phyloP scores from a whole-genome alignment of 2,113 vertebrate genomes.

The Columba janthina region DNA sequence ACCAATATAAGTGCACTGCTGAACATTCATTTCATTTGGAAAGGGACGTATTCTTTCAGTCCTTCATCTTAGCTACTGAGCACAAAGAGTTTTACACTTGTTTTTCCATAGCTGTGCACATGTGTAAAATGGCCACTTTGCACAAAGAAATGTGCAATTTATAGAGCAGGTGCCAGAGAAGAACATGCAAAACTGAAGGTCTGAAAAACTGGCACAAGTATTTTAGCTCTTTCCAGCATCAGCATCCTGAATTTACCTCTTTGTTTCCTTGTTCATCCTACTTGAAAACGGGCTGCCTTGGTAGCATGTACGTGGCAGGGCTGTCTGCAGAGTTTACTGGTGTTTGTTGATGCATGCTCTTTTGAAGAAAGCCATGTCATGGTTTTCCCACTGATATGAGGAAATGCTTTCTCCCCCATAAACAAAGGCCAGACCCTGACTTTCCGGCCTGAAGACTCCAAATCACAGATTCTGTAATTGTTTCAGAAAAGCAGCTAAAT shows the following conservation, averaged over 20 bases:
- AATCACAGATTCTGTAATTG: neutral
- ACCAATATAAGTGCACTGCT: constrained; percentile 34
- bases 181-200: neutral
- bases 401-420: neutral
- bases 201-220: neutral
- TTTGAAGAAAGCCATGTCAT: neutral
- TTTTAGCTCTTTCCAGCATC: neutral
- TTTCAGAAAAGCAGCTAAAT: neutral
- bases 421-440: neutral
- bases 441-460: neutral
- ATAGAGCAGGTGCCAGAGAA: neutral
- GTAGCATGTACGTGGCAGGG: neutral
- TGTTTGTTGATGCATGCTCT: neutral
- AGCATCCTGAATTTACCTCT: neutral
- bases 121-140: neutral
- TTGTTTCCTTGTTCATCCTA: neutral
- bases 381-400: neutral
- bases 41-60: constrained; percentile 14
- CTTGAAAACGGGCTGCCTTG: neutral
- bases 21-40: constrained; percentile 59
- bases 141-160: neutral
- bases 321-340: neutral
- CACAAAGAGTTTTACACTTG: neutral
- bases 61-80: neutral
- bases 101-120: neutral